Base-by-base conservation (phyloP, 2,113 vertebrate genomes). In the Tursiops truncatus region DNA sequence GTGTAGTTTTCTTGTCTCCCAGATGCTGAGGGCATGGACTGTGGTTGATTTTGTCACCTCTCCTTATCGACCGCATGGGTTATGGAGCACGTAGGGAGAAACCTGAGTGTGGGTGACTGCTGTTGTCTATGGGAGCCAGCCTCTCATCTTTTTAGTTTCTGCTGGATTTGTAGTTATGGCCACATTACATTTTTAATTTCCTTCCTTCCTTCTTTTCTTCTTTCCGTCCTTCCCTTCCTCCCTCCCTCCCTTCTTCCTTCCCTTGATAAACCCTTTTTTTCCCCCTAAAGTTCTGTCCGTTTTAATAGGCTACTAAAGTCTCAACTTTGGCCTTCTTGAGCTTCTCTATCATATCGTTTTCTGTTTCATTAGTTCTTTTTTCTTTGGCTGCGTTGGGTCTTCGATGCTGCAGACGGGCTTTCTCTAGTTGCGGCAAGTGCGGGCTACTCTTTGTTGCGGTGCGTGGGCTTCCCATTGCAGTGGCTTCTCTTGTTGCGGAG, bases 91-190 rank as follows among this genome's bases (percentile, higher is more conserved):
- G 0, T 25, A 44, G 38, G 63, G 58, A 33, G n/a, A 62, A 47
- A 15, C 14, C 13, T 21, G 15, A 65, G 65, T 60, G 11, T 4
- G 20, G 3, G 31, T 41, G 41, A 14, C 36, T 36, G 28, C 11
- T 9, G 5, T 14, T 3, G 0, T 77, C 82, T 20, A 0, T 12
- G 28, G 23, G 38, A 62, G 9, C 47, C 3, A 0, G 17, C 23
- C 33, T 81, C 50, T 23, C 68, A 36, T 28, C 21, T 33, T 28
- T 23, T 33, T 36, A 10, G 63, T 47, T 9, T 38, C 71, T 56
- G 17, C 38, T 60, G n/a, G 28, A 13, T 73, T 76, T 63, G 50
- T 67, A 28, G 63, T 67, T 63, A 10, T 2, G 47, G 58, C 65
- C 17, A 18, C 47, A 3, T 31, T 6, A 17, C 23, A 36, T 31